These are phyloP conservation scores for Noctua janthina DNA, from an alignment of 2,888 invertebrate genomes.

Conservation along the genomic window DNA sequence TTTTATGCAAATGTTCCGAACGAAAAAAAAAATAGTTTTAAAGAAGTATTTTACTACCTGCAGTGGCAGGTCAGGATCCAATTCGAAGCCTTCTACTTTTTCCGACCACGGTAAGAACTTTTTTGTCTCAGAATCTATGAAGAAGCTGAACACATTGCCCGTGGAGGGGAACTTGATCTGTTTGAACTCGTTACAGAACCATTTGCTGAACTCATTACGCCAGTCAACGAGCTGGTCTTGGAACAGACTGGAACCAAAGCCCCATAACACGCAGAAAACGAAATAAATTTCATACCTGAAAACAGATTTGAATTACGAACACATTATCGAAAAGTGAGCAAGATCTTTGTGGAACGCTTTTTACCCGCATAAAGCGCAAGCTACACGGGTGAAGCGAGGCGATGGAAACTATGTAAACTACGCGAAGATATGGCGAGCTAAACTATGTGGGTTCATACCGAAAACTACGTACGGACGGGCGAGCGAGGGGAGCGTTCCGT, in stretches of 20 bases:
- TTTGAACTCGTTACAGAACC: conserved; percentile 98
- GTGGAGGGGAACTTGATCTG: conserved; percentile 95
- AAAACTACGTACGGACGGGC: too few relatives aligned
- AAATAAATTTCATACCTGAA: conserved; percentile 96
- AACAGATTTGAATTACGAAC: conserved; percentile 7
- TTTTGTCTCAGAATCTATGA: conserved; percentile 96
- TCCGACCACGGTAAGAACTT: conserved; percentile 97
- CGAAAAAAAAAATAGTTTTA: background rate
- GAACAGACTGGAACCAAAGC: conserved; percentile 97
- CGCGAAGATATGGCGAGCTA: too few relatives aligned
- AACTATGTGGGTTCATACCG: too few relatives aligned
- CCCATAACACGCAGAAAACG: conserved; percentile 97
- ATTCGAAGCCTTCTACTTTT: conserved; percentile 93
- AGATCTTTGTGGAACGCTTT: background rate
- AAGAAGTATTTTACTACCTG: conserved; percentile 89
- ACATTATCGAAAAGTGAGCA: background rate
- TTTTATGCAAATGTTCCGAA: background rate
- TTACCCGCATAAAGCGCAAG: background rate
- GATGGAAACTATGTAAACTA: too few relatives aligned
- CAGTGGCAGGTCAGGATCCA: conserved; percentile 96
- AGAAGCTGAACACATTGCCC: conserved; percentile 97
- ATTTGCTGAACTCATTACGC: conserved; percentile 98
- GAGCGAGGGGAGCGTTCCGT: too few relatives aligned
- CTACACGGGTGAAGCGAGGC: too few relatives aligned
- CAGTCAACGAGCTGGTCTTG: conserved; percentile 98